Conservation (phyloP, 2,113 vertebrate genomes). For the Equus quagga region DNA sequence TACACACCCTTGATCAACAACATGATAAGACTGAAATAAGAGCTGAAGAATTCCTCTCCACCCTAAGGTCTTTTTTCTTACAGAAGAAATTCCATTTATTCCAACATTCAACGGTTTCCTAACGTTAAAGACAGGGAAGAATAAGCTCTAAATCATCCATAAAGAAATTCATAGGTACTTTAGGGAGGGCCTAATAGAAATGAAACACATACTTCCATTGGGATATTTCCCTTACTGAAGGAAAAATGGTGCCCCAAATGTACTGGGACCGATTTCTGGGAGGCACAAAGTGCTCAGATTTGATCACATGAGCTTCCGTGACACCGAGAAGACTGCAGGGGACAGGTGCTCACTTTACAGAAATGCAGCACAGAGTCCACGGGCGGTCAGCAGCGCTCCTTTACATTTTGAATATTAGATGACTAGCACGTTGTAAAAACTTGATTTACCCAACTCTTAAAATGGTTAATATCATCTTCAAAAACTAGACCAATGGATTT, state of each 20-base stretch:
- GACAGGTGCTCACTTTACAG: not conserved
- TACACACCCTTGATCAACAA: not conserved
- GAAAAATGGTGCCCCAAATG: not conserved
- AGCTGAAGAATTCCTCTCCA: not conserved
- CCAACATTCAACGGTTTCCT: not conserved
- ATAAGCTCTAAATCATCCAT: not conserved
- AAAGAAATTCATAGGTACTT: not conserved
- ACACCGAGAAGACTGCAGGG: not conserved
- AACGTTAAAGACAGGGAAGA: not conserved
- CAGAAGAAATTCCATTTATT: conserved; percentile 18
- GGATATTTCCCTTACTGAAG: not conserved
- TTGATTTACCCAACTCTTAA: conserved; percentile 2
- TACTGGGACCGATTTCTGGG: not conserved
- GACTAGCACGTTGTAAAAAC: not conserved
- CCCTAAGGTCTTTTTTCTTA: not conserved
- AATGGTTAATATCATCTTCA: not conserved
- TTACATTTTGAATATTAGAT: not conserved
- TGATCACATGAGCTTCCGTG: not conserved
- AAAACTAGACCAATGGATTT: not conserved
- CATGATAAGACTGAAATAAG: not conserved
- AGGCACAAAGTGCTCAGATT: not conserved
- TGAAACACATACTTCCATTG: not conserved
- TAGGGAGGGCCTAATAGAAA: not conserved
- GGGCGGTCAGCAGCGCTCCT: not conserved
- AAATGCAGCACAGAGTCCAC: not conserved